These are phyloP conservation scores for Leguminivora glycinivorella DNA, from an alignment of 1,140 invertebrate genomes.

Conservation along the genomic window DNA sequence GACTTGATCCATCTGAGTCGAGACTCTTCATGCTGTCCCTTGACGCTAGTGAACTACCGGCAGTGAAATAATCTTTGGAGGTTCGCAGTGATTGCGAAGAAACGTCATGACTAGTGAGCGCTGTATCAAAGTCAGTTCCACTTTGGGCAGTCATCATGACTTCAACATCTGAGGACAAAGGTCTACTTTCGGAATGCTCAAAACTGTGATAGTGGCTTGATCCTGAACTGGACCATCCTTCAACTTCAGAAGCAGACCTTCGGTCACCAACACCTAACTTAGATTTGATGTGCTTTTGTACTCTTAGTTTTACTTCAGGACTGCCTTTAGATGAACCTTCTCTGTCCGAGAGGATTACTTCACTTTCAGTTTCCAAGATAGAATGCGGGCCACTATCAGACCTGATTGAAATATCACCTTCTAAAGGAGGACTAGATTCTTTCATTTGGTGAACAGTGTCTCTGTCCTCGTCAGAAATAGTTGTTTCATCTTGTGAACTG, in stretches of 20 bases:
- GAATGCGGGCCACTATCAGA: conserved; percentile 78
- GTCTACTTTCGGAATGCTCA: conserved; percentile 90
- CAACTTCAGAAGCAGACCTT: conserved; percentile 84
- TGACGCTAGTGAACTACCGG: conserved; percentile 89
- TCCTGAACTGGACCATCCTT: conserved; percentile 91
- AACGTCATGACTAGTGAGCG: conserved; percentile 87
- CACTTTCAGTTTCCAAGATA: conserved; percentile 76
- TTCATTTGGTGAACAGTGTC: conserved; percentile 67
- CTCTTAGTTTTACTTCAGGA: conserved; percentile 72
- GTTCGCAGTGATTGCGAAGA: conserved; percentile 84
- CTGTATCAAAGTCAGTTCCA: conserved; percentile 94
- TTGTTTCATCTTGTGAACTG: conserved; percentile 69
- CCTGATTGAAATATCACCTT: conserved; percentile 70
- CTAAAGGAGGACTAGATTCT: conserved; percentile 67
- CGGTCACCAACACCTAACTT: conserved; percentile 79
- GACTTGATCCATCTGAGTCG: conserved; percentile 92
- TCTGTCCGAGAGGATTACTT: conserved; percentile 65
- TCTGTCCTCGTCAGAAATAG: conserved; percentile 70
- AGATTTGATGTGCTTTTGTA: conserved; percentile 78
- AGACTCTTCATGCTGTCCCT: conserved; percentile 93
- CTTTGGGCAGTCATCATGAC: conserved; percentile 82
- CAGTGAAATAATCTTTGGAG: conserved; percentile 92
- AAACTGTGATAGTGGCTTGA: conserved; percentile 94
- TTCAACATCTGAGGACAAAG: conserved; percentile 93
- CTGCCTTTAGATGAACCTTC: conserved; percentile 73